Evolutionary conservation across 1,140 invertebrate species (phyloP), one percentile per base, ranked within the genome.

Genomic region (Trachymyrmex septentrionalis): DNA sequence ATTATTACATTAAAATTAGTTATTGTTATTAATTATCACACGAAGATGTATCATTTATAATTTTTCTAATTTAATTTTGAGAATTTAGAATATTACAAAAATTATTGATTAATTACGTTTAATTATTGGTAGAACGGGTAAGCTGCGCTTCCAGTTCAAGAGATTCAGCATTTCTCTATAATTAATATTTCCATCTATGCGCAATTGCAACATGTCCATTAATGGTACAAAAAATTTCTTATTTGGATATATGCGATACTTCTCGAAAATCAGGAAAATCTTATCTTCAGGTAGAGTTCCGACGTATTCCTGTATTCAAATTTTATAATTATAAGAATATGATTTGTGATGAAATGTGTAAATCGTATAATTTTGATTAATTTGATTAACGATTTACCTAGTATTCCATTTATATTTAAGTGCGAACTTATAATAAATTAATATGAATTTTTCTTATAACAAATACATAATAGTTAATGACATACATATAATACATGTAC

Each of bases 101-200:
- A 44, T 71, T 24, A 27, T 64, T 9, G 0, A 12, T 57, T 72
- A 53, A 73, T 84, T 72, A 92, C 89, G 84, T 55, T 89, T 24
- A 55, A 69, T 72, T 82, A 84, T 88, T 59, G 86, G 53, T n/a
- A 92, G 21, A 57, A 50, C 63, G 9, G 92, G 89, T 78, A 91
- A 92, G 14, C 78, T 63, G 44, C 66, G 84, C 63, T 85, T 92
- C 85, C 86, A 92, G 53, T 92, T 92, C 57, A 92, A 81, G 66
- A 92, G 88, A 66, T 92, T 72, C 6, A 92, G 48, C 19, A 91
- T 78, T 27, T 91, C 16, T 24, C 34, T 78, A 19, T 91, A 92
- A 64, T 90, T 63, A 10, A 92, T 14, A 53, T 66, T 78, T 30
- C 80, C 27, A 9, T 87, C 50, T 24, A 76, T 75, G 6, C 84